Base-by-base conservation (phyloP, 1,140 invertebrate genomes). In the Lasioglossum baleicum region DNA sequence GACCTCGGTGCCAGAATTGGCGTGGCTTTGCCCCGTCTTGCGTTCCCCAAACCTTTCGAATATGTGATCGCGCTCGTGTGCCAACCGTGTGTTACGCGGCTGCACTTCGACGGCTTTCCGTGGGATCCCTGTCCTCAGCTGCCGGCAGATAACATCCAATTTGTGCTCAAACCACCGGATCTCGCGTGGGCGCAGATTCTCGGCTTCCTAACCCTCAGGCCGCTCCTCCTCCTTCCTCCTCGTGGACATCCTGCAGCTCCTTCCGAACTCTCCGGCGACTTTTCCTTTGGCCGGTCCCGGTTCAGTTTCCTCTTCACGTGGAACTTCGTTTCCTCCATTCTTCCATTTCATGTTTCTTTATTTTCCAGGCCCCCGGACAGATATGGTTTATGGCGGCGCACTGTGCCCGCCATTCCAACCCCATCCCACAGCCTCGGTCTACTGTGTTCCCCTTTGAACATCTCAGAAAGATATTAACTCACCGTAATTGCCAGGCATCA, bases 81-180 rank as follows among this genome's bases (percentile, higher is more conserved):
- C 44, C 44, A 13, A 48, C 44, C 44, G 44, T 48, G 44, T 48
- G 44, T 48, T 35, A 26, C 48, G 74, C 20, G 64, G n/a, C 61
- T 13, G 17, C 40, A 8, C 40, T 20, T 35, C 51, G 56, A 31
- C 61, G 75, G 35, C 44, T 75, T 84, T 83, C 84, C 82, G 83
- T 85, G 80, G 80, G 75, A 78, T 8, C 70, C 80, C 85, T 89
- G 89, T 91, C 89, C 89, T 89, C 91, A 92, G 89, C 90, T 91
- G 90, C 90, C 83, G 83, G 89, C 83, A 87, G 90, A 91, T 91
- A 92, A 91, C 90, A 91, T 92, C 90, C 91, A 91, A 92, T 92
- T 92, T 92, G 90, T 84, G 88, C 89, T 87, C 87, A 90, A 91
- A 91, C 90, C 90, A 82, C 87, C 82, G 89, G 90, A 89, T 91